phyloP scores from a whole-genome alignment of 2,888 invertebrate genomes.

The Campoletis raptor region DNA sequence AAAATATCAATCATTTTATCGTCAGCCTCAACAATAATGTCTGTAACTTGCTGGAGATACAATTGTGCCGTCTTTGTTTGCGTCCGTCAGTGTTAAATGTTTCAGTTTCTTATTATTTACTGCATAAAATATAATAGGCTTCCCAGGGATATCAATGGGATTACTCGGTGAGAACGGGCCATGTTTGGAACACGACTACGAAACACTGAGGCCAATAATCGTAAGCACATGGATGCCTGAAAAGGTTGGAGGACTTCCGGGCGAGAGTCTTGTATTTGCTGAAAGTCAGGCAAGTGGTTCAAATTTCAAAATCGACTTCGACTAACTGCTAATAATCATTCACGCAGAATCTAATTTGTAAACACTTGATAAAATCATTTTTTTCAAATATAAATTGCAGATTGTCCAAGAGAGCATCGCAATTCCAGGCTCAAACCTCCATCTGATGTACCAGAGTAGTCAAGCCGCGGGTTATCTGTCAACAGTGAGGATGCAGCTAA shows the following conservation, averaged over 20 bases:
- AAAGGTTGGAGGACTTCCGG: slow-evolving; percentile 93
- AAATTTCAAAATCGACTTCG: background rate
- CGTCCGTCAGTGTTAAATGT: slow-evolving; percentile 79
- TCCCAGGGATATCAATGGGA: slow-evolving; percentile 86
- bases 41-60: background rate
- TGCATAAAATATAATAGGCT: slow-evolving; percentile 84
- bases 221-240: slow-evolving; percentile 96
- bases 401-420: slow-evolving; percentile 98
- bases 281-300: slow-evolving; percentile 91
- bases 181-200: slow-evolving; percentile 95
- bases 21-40: background rate
- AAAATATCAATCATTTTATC: background rate
- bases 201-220: slow-evolving; percentile 93
- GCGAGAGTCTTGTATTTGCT: slow-evolving; percentile 93
- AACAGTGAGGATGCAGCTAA: slow-evolving; percentile 95
- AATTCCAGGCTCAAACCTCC: slow-evolving; percentile 96
- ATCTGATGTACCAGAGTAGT: slow-evolving; percentile 97
- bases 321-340: background rate
- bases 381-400: slow-evolving; percentile 84
- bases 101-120: slow-evolving; percentile 74
- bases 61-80: slow-evolving; percentile 78
- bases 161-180: slow-evolving; percentile 87
- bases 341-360: too few species aligned
- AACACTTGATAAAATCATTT: background rate
- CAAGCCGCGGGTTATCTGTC: slow-evolving; percentile 97